These are phyloP conservation scores for Labeo rohita DNA, from an alignment of 2,113 vertebrate species.

Conservation along the genomic window DNA sequence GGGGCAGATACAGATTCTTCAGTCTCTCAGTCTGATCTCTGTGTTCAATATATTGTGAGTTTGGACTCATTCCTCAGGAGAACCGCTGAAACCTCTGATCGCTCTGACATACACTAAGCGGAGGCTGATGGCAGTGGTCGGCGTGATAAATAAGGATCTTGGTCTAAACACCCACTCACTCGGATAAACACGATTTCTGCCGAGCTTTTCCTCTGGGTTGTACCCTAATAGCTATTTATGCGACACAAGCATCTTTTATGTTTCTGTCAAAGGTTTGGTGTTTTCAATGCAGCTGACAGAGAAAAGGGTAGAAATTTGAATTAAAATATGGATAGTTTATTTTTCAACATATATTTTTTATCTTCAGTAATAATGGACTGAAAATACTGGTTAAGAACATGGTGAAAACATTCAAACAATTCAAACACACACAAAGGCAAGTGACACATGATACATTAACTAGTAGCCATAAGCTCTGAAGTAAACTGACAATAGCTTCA, in stretches of 20 bases:
- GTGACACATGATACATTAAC: neutral
- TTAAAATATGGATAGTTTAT: neutral
- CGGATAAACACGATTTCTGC: constrained; percentile 18
- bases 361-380: neutral
- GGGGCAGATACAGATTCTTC: neutral
- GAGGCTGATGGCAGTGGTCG: neutral
- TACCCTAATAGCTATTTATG: neutral
- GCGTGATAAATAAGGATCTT: constrained; percentile 15
- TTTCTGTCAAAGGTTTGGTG: neutral
- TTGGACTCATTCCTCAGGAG: constrained; percentile 19
- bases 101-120: neutral
- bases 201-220: neutral
- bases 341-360: constrained; percentile 15
- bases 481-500: neutral
- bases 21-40: neutral
- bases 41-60: constrained; percentile 12
- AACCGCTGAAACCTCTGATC: constrained; percentile 18
- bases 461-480: neutral
- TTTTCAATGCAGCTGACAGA: neutral
- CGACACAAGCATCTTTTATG: constrained; percentile 14
- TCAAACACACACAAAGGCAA: neutral
- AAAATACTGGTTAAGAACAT: neutral
- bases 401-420: neutral
- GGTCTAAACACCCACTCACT: neutral
- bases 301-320: neutral